A percentile compares a stretch with the other conserved stretches of the same genome.
Conservation (phyloP, 2,888 invertebrate species). For the Sussaba pulchella region DNA sequence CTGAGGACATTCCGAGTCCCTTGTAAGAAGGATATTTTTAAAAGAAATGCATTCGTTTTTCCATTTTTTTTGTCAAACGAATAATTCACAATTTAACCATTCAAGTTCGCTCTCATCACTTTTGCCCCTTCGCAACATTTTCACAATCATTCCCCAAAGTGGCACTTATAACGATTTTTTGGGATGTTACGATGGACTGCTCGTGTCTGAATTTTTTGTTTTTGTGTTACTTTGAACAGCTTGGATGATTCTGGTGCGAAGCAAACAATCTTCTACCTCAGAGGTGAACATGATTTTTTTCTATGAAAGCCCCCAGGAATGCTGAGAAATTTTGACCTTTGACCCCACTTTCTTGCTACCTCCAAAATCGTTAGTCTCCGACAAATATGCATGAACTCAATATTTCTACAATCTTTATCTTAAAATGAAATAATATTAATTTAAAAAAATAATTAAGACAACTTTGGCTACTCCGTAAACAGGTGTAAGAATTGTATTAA, state of each 20-base stretch:
- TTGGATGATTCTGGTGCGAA: neutral
- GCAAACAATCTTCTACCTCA: neutral
- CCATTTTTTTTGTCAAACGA: too few relatives aligned
- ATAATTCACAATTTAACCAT: too few relatives aligned
- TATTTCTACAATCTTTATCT: slow-evolving; percentile 8
- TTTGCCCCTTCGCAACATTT: too few relatives aligned
- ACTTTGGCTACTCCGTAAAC: neutral
- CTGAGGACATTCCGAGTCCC: too few relatives aligned
- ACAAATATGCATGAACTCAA: slow-evolving; percentile 16
- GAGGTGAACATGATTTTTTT: neutral
- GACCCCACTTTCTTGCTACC: neutral
- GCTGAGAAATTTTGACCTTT: neutral
- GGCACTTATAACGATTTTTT: too few relatives aligned
- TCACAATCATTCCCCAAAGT: too few relatives aligned
- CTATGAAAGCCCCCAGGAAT: neutral
- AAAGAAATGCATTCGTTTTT: too few relatives aligned
- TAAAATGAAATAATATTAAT: neutral
- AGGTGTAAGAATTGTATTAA: neutral
- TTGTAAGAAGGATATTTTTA: too few relatives aligned
- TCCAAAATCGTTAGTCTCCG: neutral
- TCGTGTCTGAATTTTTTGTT: too few relatives aligned
- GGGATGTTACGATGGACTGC: neutral
- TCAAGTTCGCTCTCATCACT: too few relatives aligned
- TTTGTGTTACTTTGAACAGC: neutral
- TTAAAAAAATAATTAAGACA: neutral